Conservation (phyloP, 2,113 vertebrate genomes). For the Xiphophorus hellerii region DNA sequence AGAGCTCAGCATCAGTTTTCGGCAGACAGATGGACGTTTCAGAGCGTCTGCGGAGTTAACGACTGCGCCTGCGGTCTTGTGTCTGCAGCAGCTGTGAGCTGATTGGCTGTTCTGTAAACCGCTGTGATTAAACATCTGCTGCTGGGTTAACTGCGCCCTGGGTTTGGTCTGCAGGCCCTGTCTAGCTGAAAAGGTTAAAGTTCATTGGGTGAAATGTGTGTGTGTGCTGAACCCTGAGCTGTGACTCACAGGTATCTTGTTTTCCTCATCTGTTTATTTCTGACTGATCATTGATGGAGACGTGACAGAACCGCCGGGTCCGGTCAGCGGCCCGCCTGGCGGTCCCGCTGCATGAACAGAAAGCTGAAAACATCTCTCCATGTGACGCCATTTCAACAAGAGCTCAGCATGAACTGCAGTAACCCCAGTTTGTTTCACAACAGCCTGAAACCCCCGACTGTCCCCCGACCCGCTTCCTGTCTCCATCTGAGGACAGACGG, state of each 20-base stretch:
- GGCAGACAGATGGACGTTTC: not conserved
- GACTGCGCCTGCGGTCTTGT: slow-evolving; percentile 1
- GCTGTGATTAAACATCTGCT: slow-evolving; percentile 35
- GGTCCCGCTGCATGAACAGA: not conserved
- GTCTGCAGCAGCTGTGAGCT: slow-evolving; percentile 30
- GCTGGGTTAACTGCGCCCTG: not conserved
- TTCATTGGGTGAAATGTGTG: not conserved
- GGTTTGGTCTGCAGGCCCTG: not conserved
- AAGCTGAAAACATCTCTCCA: slow-evolving; percentile 22
- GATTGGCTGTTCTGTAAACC: slow-evolving; percentile 52
- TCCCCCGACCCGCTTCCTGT: not conserved
- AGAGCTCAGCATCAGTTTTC: not conserved
- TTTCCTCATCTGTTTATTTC: not conserved
- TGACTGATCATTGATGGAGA: not conserved
- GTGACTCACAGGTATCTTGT: slow-evolving; percentile 5
- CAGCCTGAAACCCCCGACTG: not conserved
- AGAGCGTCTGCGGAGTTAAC: too few relatives aligned
- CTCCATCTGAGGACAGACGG: not conserved
- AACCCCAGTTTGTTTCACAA: slow-evolving; percentile 40
- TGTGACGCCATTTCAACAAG: slow-evolving; percentile 4
- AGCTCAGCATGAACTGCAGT: slow-evolving; percentile 47
- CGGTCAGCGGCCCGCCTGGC: not conserved
- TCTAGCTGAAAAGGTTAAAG: not conserved
- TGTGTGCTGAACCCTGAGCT: not conserved
- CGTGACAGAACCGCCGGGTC: not conserved